Evolutionary conservation across 2,113 vertebrate genomes (phyloP).

Genomic region (Atrichornis clamosus): DNA sequence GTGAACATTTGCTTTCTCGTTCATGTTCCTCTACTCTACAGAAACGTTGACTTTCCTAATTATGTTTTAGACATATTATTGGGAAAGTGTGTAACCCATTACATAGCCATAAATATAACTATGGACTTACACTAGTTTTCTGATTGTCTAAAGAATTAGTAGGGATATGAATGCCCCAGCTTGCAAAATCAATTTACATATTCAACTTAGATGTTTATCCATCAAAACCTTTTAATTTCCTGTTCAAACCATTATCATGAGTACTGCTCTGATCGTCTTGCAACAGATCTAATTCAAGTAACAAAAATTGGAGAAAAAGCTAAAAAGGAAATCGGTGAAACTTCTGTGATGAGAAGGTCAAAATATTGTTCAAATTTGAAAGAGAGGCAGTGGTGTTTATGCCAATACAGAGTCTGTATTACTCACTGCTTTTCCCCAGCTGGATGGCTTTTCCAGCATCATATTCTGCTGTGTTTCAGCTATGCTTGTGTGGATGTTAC

Average conservation of each 20-base stretch:
- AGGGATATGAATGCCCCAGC: background rate
- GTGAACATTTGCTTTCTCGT: background rate
- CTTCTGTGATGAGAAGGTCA: background rate
- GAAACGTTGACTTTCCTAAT: background rate
- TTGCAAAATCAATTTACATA: constrained; percentile 2
- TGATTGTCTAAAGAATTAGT: background rate
- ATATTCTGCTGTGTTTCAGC: background rate
- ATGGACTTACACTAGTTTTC: background rate
- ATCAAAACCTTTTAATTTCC: background rate
- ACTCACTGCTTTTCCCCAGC: background rate
- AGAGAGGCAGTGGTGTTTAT: background rate
- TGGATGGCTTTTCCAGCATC: background rate
- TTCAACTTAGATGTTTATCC: background rate
- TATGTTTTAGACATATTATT: background rate
- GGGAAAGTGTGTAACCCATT: background rate
- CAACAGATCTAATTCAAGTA: background rate
- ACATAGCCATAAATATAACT: background rate
- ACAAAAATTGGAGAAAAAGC: background rate
- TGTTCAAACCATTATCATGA: background rate
- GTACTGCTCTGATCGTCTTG: background rate
- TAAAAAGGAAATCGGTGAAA: background rate
- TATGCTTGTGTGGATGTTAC: background rate
- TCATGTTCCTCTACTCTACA: background rate
- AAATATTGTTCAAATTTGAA: background rate
- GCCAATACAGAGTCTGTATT: background rate